A percentile compares a stretch with the other conserved stretches of the same genome.
Conservation (phyloP, 2,113 vertebrate genomes). For the Corydoras sp. region DNA sequence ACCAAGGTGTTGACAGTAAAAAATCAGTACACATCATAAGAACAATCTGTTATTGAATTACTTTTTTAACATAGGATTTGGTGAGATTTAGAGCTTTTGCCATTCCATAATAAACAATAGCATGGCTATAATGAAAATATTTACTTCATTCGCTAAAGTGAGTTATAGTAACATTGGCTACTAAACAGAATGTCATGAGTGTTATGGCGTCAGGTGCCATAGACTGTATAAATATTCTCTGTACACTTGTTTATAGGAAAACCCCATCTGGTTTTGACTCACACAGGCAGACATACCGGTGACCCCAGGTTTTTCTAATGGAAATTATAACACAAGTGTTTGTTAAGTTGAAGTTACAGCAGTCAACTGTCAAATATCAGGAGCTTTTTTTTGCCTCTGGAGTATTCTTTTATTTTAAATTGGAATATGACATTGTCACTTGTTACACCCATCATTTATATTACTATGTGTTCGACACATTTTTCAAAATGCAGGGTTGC, state of each 20-base stretch:
- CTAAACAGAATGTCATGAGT: constrained; percentile 95
- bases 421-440: constrained; percentile 36
- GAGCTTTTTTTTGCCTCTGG: constrained; percentile 39
- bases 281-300: constrained; percentile 80
- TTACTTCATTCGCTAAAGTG: constrained; percentile 98
- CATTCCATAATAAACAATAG: constrained; percentile 98
- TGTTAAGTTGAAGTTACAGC: constrained; percentile 80
- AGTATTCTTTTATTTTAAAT: no score
- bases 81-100: constrained; percentile 91
- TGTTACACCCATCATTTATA: no score
- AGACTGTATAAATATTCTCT: constrained; percentile 92
- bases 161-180: constrained; percentile 97
- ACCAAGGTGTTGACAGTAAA: constrained; percentile 76
- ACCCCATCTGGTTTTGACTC: constrained; percentile 90
- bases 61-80: constrained; percentile 92
- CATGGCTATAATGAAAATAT: constrained; percentile 97
- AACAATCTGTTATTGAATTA: constrained; percentile 90
- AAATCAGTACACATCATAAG: constrained; percentile 75
- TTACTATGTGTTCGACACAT: no score
- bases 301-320: constrained; percentile 88
- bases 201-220: constrained; percentile 98
- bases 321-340: constrained; percentile 98
- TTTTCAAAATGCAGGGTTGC: no score
- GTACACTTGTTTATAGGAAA: constrained; percentile 99
- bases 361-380: constrained; percentile 72